Conservation (phyloP, 2,113 vertebrate genomes). For the Apaloderma vittatum region DNA sequence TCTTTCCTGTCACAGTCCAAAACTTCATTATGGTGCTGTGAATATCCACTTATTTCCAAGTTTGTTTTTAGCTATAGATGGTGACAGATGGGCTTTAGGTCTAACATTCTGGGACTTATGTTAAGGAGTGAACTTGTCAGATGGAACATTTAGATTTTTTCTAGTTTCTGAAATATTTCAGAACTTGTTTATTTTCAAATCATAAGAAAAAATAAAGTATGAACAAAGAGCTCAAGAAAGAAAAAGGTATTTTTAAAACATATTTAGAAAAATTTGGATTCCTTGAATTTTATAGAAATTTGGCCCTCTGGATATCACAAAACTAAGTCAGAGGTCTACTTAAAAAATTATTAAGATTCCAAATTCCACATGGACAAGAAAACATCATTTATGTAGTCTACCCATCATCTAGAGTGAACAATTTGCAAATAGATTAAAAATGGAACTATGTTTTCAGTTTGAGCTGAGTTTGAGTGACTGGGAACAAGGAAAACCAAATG, state of each 20-base stretch:
- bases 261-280: background rate
- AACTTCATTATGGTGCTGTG: constrained; percentile 28
- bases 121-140: background rate
- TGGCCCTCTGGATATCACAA: background rate
- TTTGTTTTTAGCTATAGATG: background rate
- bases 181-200: background rate
- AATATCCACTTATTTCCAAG: constrained; percentile 41
- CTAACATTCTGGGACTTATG: background rate
- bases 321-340: background rate
- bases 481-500: background rate
- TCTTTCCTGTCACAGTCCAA: background rate
- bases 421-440: background rate
- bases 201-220: background rate
- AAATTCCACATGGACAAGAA: background rate
- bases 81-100: constrained; percentile 18
- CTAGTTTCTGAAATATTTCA: background rate
- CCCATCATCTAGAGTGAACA: background rate
- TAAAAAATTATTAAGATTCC: background rate
- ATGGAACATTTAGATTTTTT: background rate
- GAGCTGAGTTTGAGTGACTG: background rate
- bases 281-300: background rate
- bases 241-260: background rate
- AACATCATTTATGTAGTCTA: background rate
- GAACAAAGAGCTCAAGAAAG: fast-evolving
- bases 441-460: background rate